Evolutionary conservation across 2,797 vertebrate species (phyloP), one percentile per base, ranked within the genome.

Genomic region (Chelonia mydas): DNA sequence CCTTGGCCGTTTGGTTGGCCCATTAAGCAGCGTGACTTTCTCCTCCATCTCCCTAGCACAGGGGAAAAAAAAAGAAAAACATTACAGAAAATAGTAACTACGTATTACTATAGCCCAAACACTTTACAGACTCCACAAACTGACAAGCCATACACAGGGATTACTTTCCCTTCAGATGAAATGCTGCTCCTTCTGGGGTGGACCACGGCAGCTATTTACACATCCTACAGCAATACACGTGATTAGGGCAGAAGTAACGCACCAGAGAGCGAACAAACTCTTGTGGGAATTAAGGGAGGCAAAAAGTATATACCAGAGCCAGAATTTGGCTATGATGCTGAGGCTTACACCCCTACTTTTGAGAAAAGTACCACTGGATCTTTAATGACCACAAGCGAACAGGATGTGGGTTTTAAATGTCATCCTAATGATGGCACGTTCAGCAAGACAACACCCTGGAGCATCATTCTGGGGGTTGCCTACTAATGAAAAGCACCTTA

Each of bases 1-100:
- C 99, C 99, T 99, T 97, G 99, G 99, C 98, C 99, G 99, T 97
- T 99, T 99, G 98, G 98, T 99, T 83, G 99, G 98, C 57, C 98
- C 99, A 97, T 99, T 99, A 94, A 99, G 98, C 93, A 99, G 97
- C 2, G 97, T 98, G 90, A 99, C 99, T 97, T 98, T 99, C 87
- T 99, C 99, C 74, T 99, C 99, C 98, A 99, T 98, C 94, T 99
- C 98, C 96, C 99, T 99, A 97, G 77, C 97, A 98, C 45, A 95
- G 94, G 94, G 94, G 9, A 9, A 19, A 21, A 54, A 54, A 97
- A 79, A 93, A 96, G 61, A 94, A 51, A 96, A n/a, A 78, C 16
- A 86, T 93, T 93, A 97, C 94, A 96, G 83, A 92, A 95, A 96
- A 90, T 49, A 94, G 78, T 12, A 93, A 80, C 78, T 5, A 33